These are phyloP conservation scores for Charaxes varanes DNA, from an alignment of 1,140 invertebrate genomes.

Conservation along the genomic window DNA sequence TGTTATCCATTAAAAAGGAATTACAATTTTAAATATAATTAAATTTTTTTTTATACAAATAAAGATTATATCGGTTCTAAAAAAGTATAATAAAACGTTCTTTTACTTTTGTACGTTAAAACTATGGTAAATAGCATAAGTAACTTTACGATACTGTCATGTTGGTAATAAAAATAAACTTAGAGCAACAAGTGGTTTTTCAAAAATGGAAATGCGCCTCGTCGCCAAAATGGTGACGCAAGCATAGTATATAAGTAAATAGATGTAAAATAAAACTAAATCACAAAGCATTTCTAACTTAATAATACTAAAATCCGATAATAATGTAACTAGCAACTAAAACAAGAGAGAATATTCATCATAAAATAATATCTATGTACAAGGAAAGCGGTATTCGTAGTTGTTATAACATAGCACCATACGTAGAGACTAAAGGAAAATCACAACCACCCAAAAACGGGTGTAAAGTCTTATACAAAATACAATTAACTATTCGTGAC, in stretches of 20 bases:
- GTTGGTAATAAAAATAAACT: slow-evolving; percentile 26
- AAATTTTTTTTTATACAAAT: not conserved
- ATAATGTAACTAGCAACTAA: slow-evolving; percentile 1
- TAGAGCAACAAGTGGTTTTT: slow-evolving; percentile 4
- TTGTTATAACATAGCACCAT: slow-evolving; percentile 30
- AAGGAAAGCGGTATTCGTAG: no score
- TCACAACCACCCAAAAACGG: slow-evolving; percentile 10
- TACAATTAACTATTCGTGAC: slow-evolving; percentile 44
- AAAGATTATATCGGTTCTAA: not conserved
- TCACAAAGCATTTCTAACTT: slow-evolving; percentile 7
- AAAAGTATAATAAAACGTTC: not conserved
- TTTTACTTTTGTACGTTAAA: not conserved
- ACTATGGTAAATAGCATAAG: slow-evolving; percentile 10
- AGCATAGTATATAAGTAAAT: no score
- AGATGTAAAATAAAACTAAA: no score
- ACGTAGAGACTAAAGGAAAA: slow-evolving; percentile 25
- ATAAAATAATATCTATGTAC: slow-evolving; percentile 3
- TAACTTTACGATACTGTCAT: slow-evolving; percentile 45
- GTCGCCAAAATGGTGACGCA: no score
- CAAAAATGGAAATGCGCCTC: not conserved
- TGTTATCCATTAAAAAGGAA: no score
- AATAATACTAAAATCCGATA: no score
- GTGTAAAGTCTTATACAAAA: slow-evolving; percentile 1
- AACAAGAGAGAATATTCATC: slow-evolving; percentile 11
- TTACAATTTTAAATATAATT: no score